Conservation (phyloP, 2,113 vertebrate genomes). For the Sphyrna mokarran region DNA sequence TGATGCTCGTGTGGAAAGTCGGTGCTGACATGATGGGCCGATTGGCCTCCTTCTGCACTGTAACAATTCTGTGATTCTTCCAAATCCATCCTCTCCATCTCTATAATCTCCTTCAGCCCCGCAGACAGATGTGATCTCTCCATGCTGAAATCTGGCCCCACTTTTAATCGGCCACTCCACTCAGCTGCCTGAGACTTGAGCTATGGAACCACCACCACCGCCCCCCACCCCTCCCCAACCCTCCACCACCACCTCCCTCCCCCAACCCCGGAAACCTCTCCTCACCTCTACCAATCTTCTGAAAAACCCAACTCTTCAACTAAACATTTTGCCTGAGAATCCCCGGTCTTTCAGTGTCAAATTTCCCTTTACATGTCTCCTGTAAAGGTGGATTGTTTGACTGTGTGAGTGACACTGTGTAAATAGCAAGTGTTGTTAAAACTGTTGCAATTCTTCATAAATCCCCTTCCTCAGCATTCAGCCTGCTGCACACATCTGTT, state of each 20-base stretch:
- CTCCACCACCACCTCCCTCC: too few species aligned
- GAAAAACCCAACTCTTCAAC: not conserved
- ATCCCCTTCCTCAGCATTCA: not conserved
- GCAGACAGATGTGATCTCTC: not conserved
- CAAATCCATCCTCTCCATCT: not conserved
- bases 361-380: not conserved
- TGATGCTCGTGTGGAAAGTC: too few species aligned
- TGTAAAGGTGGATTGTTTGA: not conserved
- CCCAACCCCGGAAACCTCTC: too few species aligned
- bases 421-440: not conserved
- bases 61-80: not conserved
- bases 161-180: not conserved
- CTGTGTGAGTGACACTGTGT: not conserved
- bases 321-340: not conserved
- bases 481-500: not conserved
- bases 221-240: too few species aligned
- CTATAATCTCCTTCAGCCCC: not conserved
- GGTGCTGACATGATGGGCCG: too few species aligned
- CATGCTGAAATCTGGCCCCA: not conserved
- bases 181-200: not conserved
- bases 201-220: not conserved
- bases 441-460: not conserved
- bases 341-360: not conserved
- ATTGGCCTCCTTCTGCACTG: too few species aligned
- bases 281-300: not conserved